These are phyloP conservation scores for Oryzias celebensis DNA, from an alignment of 2,113 vertebrate species.

Conservation along the genomic window DNA sequence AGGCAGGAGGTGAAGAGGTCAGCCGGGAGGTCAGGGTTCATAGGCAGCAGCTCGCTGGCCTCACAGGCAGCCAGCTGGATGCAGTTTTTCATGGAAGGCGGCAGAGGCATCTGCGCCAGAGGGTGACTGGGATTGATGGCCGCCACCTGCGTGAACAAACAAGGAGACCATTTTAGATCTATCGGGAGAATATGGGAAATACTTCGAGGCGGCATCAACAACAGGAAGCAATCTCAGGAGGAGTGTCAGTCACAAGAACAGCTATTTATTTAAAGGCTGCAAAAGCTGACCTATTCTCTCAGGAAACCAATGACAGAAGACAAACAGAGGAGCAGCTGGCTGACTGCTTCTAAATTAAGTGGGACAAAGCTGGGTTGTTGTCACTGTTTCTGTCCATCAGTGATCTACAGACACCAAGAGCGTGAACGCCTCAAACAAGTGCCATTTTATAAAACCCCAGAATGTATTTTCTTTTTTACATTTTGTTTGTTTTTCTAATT, in stretches of 20 bases:
- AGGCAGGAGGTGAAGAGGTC: conserved; percentile 99
- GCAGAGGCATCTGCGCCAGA: conserved; percentile 94
- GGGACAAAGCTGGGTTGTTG: background rate
- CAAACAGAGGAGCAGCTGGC: conserved; percentile 1
- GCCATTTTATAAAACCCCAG: no score
- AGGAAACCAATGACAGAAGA: conserved; percentile 3
- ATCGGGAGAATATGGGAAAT: background rate
- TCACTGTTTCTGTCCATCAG: conserved; percentile 2
- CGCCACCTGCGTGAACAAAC: conserved; percentile 81
- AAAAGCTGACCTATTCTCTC: conserved; percentile 2
- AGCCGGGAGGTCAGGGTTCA: conserved; percentile 95
- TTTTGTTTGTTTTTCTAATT: no score
- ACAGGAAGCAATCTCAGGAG: conserved; percentile 1
- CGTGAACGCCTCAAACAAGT: background rate
- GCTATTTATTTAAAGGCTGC: conserved; percentile 7
- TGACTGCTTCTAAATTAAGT: conserved; percentile 5
- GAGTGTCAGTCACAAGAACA: conserved; percentile 17
- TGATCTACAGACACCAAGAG: background rate
- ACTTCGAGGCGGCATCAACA: background rate
- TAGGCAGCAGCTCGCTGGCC: conserved; percentile 92
- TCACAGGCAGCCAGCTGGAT: conserved; percentile 98
- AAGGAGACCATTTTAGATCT: background rate
- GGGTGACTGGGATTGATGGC: conserved; percentile 98
- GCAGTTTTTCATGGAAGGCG: conserved; percentile 98
- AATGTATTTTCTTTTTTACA: no score